These are phyloP conservation scores for Datnioides undecimradiatus DNA, from an alignment of 2,113 vertebrate species.

Conservation along the genomic window DNA sequence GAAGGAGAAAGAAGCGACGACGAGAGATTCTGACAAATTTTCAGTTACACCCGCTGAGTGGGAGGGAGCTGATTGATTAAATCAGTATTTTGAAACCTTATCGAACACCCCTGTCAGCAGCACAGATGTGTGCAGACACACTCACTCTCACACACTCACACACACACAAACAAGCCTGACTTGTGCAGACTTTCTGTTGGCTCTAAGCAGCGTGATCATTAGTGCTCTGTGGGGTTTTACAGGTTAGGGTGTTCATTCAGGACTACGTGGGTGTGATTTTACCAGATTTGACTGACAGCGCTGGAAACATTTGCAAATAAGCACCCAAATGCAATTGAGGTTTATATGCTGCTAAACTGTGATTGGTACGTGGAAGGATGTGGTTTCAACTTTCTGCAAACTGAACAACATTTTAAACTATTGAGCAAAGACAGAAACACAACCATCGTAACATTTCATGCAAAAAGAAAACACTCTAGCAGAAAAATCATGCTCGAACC, in stretches of 20 bases:
- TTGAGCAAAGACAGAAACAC: background rate
- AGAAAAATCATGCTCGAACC: too few relatives aligned
- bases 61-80: conserved; percentile 43
- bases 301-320: background rate
- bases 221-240: background rate
- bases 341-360: background rate
- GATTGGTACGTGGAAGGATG: background rate
- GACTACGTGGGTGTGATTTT: conserved; percentile 1
- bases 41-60: conserved; percentile 21
- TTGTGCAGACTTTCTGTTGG: background rate
- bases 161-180: background rate
- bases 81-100: background rate
- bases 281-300: background rate
- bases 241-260: background rate
- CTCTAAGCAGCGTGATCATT: conserved; percentile 15
- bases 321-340: background rate
- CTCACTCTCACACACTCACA: too few relatives aligned
- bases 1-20: conserved; percentile 4
- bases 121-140: background rate
- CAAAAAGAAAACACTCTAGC: background rate
- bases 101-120: background rate
- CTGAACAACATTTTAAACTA: background rate
- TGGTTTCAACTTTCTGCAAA: background rate
- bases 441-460: background rate
- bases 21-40: conserved; percentile 22